phyloP scores from a whole-genome alignment of 2,888 invertebrate genomes.

The Lydus trimaculatus region DNA sequence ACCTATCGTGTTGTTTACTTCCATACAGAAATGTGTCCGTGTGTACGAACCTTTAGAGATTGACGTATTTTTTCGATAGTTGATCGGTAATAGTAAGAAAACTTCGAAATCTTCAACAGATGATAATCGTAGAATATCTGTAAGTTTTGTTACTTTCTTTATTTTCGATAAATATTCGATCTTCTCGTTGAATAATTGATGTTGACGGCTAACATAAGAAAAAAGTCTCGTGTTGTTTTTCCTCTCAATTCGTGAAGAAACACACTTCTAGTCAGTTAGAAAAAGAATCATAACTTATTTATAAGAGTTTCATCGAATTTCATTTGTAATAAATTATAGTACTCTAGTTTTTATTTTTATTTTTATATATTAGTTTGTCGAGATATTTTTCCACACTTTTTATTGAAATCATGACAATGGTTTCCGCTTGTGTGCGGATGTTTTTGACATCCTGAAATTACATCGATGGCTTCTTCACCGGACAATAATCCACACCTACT shows the following conservation, averaged over 20 bases:
- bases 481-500: conserved; percentile 65
- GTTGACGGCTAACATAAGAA: not conserved
- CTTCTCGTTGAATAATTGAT: conserved; percentile 4
- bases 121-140: not conserved
- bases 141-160: not conserved
- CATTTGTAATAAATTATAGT: not conserved
- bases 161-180: not conserved
- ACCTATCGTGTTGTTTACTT: too few species aligned
- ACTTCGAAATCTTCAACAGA: not conserved
- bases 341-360: not conserved
- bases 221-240: conserved; percentile 2
- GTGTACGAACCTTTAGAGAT: too few species aligned
- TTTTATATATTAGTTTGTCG: not conserved
- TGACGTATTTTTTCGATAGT: not conserved
- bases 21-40: too few species aligned
- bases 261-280: not conserved
- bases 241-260: not conserved
- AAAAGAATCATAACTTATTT: not conserved
- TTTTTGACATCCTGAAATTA: conserved; percentile 41
- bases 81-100: not conserved
- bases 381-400: conserved; percentile 12
- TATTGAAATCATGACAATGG: conserved; percentile 16
- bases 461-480: conserved; percentile 66
- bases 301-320: not conserved
- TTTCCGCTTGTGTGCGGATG: conserved; percentile 23